Evolutionary conservation across 2,797 vertebrate species (phyloP), one percentile per base, ranked within the genome.

Genomic region (Periophthalmus magnuspinnatus): DNA sequence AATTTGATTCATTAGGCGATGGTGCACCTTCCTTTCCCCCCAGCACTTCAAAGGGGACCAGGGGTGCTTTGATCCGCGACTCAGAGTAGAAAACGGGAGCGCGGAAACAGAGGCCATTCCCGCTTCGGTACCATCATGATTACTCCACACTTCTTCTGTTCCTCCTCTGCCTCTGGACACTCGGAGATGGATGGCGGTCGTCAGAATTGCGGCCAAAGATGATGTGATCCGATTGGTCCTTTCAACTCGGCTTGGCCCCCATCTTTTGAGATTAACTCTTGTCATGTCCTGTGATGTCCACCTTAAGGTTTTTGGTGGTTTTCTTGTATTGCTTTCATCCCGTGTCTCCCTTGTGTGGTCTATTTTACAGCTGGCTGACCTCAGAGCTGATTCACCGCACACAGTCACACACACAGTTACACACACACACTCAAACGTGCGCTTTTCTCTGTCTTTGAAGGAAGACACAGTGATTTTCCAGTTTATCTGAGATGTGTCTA

Each of bases 1-100:
- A 87, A 84, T 89, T 83, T 89, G 88, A 90, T 92, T 92, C 86
- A 92, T 92, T 90, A 90, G 87, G 79, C 83, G 76, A 78, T 80
- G 78, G 76, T 84, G 38, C 70, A 80, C 79, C 84, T 82, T 85
- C 72, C 72, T 81, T 79, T 83, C 70, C 71, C 84, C 79, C 77
- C 81, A 79, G 69, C 74, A 81, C 86, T 90, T 92, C 89, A 92
- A 90, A 91, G 86, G 50, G 55, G 60, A 84, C 78, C 78, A 67
- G 69, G 32, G 70, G 77, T 75, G 77, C 87, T 92, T 89, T 91
- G 90, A 91, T 91, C 85, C 81, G 38, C 34, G 56, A 85, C 81
- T 80, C 78, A 73, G 65, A 82, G 81, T 61, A 60, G 70, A 80
- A 89, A 82, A 80, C 48, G 77, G 75, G 28, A 58, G 75, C 84